A percentile compares a stretch with the other conserved stretches of the same genome.
Evolutionary conservation across 2,113 vertebrate genomes (phyloP).

Genomic region (Spea multiplicata): DNA sequence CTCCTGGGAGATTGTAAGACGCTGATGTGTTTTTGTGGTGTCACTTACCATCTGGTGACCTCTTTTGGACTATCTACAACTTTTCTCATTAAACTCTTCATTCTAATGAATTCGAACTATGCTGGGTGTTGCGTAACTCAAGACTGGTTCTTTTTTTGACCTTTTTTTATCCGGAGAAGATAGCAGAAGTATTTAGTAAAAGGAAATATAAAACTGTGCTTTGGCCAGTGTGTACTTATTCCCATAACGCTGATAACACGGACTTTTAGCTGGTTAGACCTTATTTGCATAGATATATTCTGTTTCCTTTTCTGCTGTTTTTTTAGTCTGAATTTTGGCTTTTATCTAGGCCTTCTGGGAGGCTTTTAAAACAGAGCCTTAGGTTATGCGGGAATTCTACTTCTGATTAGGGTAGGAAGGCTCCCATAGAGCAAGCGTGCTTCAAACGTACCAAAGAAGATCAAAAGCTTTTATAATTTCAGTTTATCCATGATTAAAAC

Average conservation of each 20-base stretch:
- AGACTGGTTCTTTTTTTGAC: not conserved
- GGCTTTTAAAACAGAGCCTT: constrained; percentile 18
- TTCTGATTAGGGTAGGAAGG: constrained; percentile 32
- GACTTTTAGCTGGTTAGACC: not conserved
- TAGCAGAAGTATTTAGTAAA: not conserved
- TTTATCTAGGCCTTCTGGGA: constrained; percentile 13
- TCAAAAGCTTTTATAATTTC: constrained; percentile 37
- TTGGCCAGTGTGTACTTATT: not conserved
- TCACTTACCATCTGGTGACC: constrained; percentile 1
- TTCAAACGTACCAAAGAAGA: constrained; percentile 8
- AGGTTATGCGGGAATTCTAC: constrained; percentile 6
- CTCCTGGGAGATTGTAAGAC: not conserved
- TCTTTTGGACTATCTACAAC: not conserved
- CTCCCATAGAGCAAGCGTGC: not conserved
- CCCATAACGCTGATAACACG: not conserved
- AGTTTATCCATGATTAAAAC: constrained; percentile 7
- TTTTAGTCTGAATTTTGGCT: not conserved
- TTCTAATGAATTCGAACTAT: not conserved
- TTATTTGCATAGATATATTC: constrained; percentile 9
- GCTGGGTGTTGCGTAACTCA: not conserved
- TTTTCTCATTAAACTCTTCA: not conserved
- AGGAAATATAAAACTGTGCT: not conserved
- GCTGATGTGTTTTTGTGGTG: not conserved
- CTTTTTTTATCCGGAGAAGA: not conserved
- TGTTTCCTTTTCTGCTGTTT: not conserved